A percentile compares a stretch with the other conserved stretches of the same genome.
These are phyloP conservation scores for Suricata suricatta DNA, from an alignment of 2,113 vertebrate species.

Conservation along the genomic window DNA sequence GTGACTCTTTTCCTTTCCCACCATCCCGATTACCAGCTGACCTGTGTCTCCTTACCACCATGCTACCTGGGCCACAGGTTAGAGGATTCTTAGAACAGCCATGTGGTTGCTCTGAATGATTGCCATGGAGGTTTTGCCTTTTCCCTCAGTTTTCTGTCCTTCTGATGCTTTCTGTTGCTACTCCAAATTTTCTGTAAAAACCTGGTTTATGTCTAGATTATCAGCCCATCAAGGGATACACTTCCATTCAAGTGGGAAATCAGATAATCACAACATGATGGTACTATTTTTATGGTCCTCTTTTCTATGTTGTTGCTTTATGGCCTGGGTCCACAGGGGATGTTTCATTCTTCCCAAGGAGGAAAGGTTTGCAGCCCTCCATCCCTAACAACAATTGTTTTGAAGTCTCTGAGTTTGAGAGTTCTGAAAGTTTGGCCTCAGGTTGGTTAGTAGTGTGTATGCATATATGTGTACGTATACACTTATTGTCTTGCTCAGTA, in stretches of 20 bases:
- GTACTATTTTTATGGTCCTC: neutral
- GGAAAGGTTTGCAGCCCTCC: neutral
- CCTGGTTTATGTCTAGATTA: neutral
- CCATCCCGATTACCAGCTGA: neutral
- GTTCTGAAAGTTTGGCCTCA: neutral
- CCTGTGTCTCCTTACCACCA: neutral
- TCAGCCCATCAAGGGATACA: neutral
- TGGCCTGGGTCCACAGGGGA: neutral
- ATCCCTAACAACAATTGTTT: neutral
- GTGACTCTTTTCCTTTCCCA: neutral
- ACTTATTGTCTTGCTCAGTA: neutral
- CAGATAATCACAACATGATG: neutral
- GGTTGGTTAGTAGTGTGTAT: neutral
- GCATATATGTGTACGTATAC: neutral
- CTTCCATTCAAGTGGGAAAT: conserved; percentile 27
- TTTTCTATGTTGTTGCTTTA: neutral
- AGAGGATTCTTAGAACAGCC: neutral
- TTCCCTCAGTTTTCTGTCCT: neutral
- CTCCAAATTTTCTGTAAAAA: conserved; percentile 3
- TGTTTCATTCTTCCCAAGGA: neutral
- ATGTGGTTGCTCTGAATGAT: neutral
- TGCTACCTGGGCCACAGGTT: neutral
- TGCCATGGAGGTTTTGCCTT: neutral
- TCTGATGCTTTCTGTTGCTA: neutral
- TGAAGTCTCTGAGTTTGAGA: neutral